Conservation (phyloP, 2,888 invertebrate species). For the Polyploca ridens region DNA sequence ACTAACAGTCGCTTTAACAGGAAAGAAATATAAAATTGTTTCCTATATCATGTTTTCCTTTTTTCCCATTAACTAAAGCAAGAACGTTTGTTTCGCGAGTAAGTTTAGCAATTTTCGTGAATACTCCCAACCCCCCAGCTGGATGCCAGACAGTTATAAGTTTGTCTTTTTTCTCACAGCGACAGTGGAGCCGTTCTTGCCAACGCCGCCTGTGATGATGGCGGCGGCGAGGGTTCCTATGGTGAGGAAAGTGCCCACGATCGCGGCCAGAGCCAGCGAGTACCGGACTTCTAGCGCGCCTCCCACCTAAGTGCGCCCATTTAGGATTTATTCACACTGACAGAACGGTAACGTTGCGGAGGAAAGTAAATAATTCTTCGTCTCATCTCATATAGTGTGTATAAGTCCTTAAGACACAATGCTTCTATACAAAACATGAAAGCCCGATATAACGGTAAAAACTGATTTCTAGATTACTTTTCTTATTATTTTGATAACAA, state of each 20-base stretch:
- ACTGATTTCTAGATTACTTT: neutral
- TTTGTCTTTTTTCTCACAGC: constrained; percentile 89
- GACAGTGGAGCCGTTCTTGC: constrained; percentile 99
- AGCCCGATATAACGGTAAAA: neutral
- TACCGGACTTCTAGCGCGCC: constrained; percentile 89
- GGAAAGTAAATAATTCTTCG: neutral
- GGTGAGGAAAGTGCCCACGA: constrained; percentile 89
- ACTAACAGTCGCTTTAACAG: neutral
- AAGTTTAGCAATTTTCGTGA: neutral
- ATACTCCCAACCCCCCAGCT: constrained; percentile 15
- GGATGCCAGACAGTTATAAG: constrained; percentile 24
- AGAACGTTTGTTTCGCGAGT: neutral
- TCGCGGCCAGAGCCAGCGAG: constrained; percentile 90
- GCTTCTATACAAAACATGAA: neutral
- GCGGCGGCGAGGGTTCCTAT: constrained; percentile 89
- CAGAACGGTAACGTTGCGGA: neutral
- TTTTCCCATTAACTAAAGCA: neutral
- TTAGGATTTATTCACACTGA: constrained; percentile 10
- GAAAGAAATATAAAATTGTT: neutral
- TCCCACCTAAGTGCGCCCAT: constrained; percentile 60
- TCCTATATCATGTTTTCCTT: neutral
- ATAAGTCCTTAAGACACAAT: neutral
- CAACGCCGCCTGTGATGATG: constrained; percentile 95
- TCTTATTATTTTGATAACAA: neutral
- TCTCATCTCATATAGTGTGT: neutral